These are phyloP conservation scores for Leiothrix lutea DNA, from an alignment of 2,113 vertebrate genomes.

Conservation along the genomic window DNA sequence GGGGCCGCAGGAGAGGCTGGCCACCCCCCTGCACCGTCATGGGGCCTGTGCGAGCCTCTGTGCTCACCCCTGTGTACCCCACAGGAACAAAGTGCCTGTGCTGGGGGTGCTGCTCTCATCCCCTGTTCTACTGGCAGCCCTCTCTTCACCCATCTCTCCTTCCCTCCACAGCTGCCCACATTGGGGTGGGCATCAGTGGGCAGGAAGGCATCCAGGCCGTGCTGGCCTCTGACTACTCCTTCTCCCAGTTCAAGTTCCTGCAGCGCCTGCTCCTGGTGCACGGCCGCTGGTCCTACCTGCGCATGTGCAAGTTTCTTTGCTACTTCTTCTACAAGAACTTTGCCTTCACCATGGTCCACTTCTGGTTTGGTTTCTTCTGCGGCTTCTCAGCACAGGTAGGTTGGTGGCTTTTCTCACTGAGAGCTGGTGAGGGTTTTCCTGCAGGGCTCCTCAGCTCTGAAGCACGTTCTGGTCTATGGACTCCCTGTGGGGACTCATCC, in stretches of 20 bases:
- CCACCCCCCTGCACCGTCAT: background rate
- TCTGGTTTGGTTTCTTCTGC: conserved; percentile 98
- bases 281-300: conserved; percentile 94
- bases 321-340: conserved; percentile 99
- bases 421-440: background rate
- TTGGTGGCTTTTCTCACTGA: fast-evolving
- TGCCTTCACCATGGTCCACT: conserved; percentile 98
- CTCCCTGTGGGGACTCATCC: background rate
- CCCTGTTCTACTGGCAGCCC: background rate
- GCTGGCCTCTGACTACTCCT: conserved; percentile 91
- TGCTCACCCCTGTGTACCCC: background rate
- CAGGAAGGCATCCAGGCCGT: conserved; percentile 96
- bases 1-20: background rate
- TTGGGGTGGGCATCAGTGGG: conserved; percentile 93
- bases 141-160: background rate
- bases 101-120: background rate
- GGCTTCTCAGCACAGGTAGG: conserved; percentile 93
- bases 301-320: conserved; percentile 97
- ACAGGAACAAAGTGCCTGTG: background rate
- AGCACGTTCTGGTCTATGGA: fast-evolving
- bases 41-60: fast-evolving
- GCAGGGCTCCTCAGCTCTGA: background rate
- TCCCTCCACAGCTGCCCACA: conserved; percentile 82
- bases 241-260: conserved; percentile 95
- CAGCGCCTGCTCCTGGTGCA: conserved; percentile 94